Evolutionary conservation across 1,140 invertebrate genomes (phyloP).

Genomic region (Drosophila tropicalis): DNA sequence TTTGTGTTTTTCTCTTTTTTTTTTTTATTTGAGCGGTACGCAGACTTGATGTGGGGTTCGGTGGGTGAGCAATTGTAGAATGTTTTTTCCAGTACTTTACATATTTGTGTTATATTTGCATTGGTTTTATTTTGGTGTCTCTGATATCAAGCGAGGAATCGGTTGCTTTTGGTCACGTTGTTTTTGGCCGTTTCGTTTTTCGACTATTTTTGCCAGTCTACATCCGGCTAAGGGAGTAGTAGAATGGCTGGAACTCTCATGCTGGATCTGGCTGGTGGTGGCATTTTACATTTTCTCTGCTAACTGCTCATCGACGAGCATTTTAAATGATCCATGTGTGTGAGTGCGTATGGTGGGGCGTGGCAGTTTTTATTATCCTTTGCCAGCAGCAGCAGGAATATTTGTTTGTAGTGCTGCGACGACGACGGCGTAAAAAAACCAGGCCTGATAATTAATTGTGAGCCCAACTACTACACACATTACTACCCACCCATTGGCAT

Average conservation of each 20-base stretch:
- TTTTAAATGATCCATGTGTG: slow-evolving; percentile 79
- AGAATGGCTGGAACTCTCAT: slow-evolving; percentile 16
- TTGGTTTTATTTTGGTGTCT: slow-evolving; percentile 78
- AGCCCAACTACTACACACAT: slow-evolving; percentile 52
- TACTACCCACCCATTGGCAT: slow-evolving; percentile 35
- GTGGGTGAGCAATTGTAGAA: slow-evolving; percentile 71
- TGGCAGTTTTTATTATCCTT: slow-evolving; percentile 40
- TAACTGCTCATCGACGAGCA: slow-evolving; percentile 66
- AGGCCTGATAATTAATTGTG: slow-evolving; percentile 77
- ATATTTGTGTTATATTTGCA: slow-evolving; percentile 79
- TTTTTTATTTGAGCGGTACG: slow-evolving; percentile 1
- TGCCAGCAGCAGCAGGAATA: slow-evolving; percentile 5
- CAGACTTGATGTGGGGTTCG: neutral
- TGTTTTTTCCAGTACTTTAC: slow-evolving; percentile 69
- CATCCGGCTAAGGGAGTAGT: slow-evolving; percentile 32
- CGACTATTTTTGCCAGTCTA: slow-evolving; percentile 74
- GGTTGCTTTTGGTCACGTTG: slow-evolving; percentile 43
- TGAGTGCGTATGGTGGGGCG: slow-evolving; percentile 40
- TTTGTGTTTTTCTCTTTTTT: slow-evolving; percentile 3
- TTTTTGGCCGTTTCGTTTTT: slow-evolving; percentile 55
- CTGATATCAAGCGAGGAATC: slow-evolving; percentile 76
- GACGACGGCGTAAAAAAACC: slow-evolving; percentile 48
- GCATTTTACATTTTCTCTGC: slow-evolving; percentile 67
- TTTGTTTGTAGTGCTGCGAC: slow-evolving; percentile 56
- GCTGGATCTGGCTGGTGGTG: slow-evolving; percentile 22